phyloP scores from a whole-genome alignment of 2,113 vertebrate species.

The Mormyrus iriodes region DNA sequence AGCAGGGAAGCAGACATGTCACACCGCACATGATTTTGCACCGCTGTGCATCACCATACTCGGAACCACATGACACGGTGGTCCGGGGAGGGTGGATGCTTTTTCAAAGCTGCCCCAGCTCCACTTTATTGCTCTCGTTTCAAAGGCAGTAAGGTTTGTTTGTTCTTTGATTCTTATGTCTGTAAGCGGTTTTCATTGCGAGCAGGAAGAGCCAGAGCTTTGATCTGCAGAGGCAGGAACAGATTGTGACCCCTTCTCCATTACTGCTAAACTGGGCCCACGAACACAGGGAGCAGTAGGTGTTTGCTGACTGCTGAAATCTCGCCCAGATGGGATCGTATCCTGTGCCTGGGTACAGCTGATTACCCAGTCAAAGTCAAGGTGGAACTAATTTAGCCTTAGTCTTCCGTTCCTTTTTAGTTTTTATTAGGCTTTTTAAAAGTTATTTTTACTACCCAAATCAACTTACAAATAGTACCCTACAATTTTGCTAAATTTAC shows the following conservation, averaged over 20 bases:
- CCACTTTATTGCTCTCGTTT: background rate
- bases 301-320: background rate
- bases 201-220: background rate
- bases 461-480: background rate
- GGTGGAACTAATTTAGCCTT: slow-evolving; percentile 6
- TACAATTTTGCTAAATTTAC: slow-evolving; percentile 5
- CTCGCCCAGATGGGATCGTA: background rate
- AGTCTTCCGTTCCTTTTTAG: background rate
- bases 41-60: background rate
- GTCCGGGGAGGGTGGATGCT: background rate
- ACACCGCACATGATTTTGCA: background rate
- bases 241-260: background rate
- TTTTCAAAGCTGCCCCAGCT: background rate
- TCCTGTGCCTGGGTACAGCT: background rate
- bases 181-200: background rate
- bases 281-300: background rate
- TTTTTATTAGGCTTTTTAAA: background rate
- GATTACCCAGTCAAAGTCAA: background rate
- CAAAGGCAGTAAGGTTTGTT: slow-evolving; percentile 11
- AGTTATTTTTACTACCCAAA: background rate
- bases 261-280: background rate
- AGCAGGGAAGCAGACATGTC: background rate
- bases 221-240: background rate
- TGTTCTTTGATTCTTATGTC: background rate
- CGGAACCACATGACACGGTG: background rate